Evolutionary conservation across 2,797 vertebrate genomes (phyloP).

Genomic region (Pristis pectinata): DNA sequence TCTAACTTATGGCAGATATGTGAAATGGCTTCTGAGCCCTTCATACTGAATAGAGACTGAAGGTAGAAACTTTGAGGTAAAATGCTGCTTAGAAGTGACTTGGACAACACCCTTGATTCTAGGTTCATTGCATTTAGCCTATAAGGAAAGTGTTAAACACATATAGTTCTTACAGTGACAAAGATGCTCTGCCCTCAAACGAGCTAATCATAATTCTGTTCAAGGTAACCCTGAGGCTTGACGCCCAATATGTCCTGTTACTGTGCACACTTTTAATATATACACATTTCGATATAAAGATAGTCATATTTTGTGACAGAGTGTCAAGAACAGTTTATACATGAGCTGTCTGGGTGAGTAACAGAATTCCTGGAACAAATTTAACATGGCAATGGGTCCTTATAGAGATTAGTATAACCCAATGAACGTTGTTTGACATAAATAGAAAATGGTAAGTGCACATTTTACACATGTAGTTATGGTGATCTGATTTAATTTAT

Average conservation of each 20-base stretch:
- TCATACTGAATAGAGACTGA: background rate
- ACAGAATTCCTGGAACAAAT: background rate
- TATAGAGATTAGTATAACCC: background rate
- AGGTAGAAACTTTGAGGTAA: background rate
- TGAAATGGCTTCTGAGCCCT: background rate
- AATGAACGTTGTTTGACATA: background rate
- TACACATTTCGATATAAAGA: background rate
- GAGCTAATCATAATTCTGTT: background rate
- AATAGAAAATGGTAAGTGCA: background rate
- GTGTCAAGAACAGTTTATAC: conserved; percentile 17
- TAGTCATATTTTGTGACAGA: conserved; percentile 13
- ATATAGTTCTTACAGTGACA: background rate
- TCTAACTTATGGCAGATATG: background rate
- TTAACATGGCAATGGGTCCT: background rate
- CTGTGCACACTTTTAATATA: background rate
- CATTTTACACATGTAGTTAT: background rate
- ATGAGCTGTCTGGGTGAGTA: conserved; percentile 4
- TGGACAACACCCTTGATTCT: background rate
- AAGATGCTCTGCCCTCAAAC: background rate
- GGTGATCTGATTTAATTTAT: background rate
- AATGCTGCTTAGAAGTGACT: background rate
- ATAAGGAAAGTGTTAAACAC: background rate
- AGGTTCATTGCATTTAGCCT: background rate
- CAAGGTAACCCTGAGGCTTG: background rate
- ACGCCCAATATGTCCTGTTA: background rate